Evolutionary conservation across 2,113 vertebrate genomes (phyloP).

Genomic region (Syrrhaptes paradoxus): DNA sequence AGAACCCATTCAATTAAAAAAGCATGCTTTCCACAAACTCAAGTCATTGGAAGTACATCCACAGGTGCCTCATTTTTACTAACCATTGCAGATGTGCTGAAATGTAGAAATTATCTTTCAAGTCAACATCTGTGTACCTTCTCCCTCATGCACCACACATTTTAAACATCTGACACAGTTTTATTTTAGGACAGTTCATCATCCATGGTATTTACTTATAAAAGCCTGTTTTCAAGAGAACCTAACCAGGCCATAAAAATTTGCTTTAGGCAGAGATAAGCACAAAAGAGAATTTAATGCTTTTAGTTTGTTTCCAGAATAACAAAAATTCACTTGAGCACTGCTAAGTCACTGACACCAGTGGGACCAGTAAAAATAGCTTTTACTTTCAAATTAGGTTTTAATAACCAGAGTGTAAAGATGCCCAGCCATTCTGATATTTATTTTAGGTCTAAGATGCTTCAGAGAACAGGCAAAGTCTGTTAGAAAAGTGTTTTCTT

Average conservation of each 20-base stretch:
- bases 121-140: neutral
- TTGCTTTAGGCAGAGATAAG: conserved; percentile 22
- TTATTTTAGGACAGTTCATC: neutral
- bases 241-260: conserved; percentile 37
- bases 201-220: conserved; percentile 34
- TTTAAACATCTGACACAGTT: neutral
- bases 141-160: neutral
- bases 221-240: conserved; percentile 32
- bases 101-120: neutral
- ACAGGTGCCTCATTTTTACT: neutral
- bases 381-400: neutral
- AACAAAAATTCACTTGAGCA: neutral
- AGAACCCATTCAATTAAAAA: neutral
- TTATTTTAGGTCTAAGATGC: neutral
- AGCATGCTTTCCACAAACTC: neutral
- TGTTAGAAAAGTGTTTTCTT: neutral
- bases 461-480: neutral
- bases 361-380: neutral
- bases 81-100: neutral
- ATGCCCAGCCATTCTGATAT: neutral
- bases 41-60: neutral
- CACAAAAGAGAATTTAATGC: neutral
- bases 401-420: neutral
- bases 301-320: neutral
- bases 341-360: neutral